phyloP scores from a whole-genome alignment of 2,797 vertebrate species.

The Siniperca scherzeri region DNA sequence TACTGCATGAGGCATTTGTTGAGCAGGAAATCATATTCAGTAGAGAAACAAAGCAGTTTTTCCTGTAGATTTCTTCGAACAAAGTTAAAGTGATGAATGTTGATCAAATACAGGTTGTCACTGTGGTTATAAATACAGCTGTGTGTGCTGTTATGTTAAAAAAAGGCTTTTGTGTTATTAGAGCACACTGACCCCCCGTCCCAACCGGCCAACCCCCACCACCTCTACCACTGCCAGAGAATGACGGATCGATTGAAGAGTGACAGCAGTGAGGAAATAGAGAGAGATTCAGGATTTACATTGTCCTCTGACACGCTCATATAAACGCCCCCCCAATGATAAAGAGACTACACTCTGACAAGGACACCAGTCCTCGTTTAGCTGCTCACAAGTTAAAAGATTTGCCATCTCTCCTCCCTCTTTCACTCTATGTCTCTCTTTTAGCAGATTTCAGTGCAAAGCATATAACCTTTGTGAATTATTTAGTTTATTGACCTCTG shows the following conservation, averaged over 20 bases:
- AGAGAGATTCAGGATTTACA: constrained; percentile 84
- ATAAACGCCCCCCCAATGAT: constrained; percentile 77
- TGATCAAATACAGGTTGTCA: constrained; percentile 43
- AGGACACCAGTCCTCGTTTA: constrained; percentile 77
- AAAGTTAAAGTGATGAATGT: background rate
- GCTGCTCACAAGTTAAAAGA: constrained; percentile 80
- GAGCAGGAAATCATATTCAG: constrained; percentile 13
- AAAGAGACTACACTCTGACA: constrained; percentile 78
- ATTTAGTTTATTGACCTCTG: constrained; percentile 92
- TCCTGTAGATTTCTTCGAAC: constrained; percentile 9
- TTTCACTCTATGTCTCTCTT: constrained; percentile 61
- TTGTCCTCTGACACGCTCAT: constrained; percentile 80
- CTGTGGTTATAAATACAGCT: constrained; percentile 48
- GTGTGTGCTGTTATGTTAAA: constrained; percentile 61
- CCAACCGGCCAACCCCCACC: constrained; percentile 15
- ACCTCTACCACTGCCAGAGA: constrained; percentile 54
- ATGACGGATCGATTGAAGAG: constrained; percentile 80
- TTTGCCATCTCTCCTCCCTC: constrained; percentile 71
- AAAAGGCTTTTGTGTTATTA: constrained; percentile 61
- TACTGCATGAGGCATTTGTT: background rate
- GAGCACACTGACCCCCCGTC: constrained; percentile 45
- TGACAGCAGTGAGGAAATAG: constrained; percentile 78
- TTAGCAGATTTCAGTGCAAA: constrained; percentile 84
- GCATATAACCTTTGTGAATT: constrained; percentile 89
- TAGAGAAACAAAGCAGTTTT: background rate